phyloP scores from a whole-genome alignment of 2,113 vertebrate species.

The Catharus fuscescens region DNA sequence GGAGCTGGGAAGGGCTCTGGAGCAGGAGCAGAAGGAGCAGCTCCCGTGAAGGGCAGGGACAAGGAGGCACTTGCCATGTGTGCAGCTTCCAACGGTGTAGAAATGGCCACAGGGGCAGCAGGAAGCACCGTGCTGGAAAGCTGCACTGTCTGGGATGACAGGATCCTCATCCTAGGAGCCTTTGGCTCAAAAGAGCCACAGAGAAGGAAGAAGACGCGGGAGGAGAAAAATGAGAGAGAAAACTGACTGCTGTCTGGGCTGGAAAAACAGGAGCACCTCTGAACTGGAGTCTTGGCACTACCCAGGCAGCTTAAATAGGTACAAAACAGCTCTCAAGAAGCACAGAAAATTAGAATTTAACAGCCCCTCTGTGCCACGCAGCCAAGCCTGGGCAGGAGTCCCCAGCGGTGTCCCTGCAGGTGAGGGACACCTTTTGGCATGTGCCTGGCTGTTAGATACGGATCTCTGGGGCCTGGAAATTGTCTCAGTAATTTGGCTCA shows the following conservation, averaged over 20 bases:
- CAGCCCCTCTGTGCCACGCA: background rate
- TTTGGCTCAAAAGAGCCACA: background rate
- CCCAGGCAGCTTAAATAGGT: background rate
- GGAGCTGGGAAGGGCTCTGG: background rate
- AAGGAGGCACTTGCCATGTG: background rate
- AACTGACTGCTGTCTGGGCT: background rate
- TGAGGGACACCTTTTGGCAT: background rate
- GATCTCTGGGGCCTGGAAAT: background rate
- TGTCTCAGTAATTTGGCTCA: background rate
- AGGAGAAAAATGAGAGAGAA: background rate
- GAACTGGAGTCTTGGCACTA: background rate
- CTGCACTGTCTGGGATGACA: background rate
- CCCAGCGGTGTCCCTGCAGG: background rate
- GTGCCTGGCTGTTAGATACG: background rate
- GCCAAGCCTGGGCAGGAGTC: background rate
- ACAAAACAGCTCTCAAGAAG: background rate
- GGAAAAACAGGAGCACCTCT: background rate
- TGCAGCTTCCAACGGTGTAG: background rate
- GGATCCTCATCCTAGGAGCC: background rate
- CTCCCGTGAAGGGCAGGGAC: background rate
- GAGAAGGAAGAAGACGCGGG: too few species aligned
- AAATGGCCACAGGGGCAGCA: background rate
- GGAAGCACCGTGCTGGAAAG: background rate
- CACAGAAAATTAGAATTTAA: background rate
- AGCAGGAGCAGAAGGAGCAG: background rate